Base-by-base conservation (phyloP, 2,113 vertebrate genomes). In the Gorsachius goisagi region DNA sequence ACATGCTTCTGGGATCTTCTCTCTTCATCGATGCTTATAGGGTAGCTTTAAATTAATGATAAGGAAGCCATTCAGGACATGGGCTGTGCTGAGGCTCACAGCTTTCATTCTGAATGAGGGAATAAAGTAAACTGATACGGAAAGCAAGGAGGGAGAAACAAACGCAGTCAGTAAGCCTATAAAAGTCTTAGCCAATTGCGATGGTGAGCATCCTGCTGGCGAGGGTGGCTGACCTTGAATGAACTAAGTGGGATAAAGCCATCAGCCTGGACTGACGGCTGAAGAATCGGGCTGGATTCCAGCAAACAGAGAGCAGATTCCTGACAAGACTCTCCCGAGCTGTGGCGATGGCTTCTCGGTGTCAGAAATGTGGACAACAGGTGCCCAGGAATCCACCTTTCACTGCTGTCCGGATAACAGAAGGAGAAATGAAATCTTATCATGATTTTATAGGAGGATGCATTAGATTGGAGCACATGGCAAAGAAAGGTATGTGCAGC, bases 361-460 rank as follows among this genome's bases (percentile, higher is more conserved):
- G 98, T 95, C 95, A 26, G 32, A 93, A 86, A 64, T 98, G 98
- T 88, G 98, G 98, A 77, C 96, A 93, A 78, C 96, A 97, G 59
- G 97, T 97, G 79, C 93, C 91, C 39, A 94, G 83, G 50, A 97
- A 83, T 67, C 73, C 91, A 22, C 98, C 98, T 85, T 99, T 98
- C 86, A 98, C 98, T 41, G 91, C 97, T 27, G 97, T 99, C 80
- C 97, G 98, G 89, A 99, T 99, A 95, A 98, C 99, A 21, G 97
- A 98, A 50, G 98, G 97, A 32, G 99, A 99, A 97, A 99, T 99
- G 99, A 98, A 98, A 96, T 98, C 98, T 23, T 99, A 99, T 26
- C 97, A 98, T 90, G 98, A 89, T 93, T 98, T 99, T 93, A 95
- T 99, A 81, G 97, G 92, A 94, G 98, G 96, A 89, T 99, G 99